A percentile compares a stretch with the other conserved stretches of the same genome.
These are phyloP conservation scores for Timema cristinae DNA, from an alignment of 2,888 invertebrate genomes.

Conservation along the genomic window DNA sequence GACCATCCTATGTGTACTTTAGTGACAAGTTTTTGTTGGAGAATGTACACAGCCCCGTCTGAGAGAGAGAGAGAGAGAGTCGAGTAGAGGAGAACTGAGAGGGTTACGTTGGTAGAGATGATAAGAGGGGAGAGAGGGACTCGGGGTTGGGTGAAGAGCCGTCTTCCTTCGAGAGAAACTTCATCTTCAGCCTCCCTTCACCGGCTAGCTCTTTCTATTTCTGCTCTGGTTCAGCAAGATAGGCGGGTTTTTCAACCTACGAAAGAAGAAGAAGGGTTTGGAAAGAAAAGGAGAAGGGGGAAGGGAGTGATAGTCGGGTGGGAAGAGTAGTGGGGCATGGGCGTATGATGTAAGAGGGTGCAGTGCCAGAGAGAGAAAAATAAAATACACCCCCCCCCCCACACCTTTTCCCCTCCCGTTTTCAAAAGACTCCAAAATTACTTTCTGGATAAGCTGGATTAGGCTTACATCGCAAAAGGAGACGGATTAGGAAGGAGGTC, in stretches of 20 bases:
- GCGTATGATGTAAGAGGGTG: not conserved
- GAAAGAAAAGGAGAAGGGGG: not conserved
- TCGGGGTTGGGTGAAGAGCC: not conserved
- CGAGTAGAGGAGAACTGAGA: not conserved
- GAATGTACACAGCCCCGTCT: not conserved
- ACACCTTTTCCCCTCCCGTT: slow-evolving; percentile 23
- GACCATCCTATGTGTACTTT: not conserved
- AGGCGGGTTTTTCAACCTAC: not conserved
- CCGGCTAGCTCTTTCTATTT: not conserved
- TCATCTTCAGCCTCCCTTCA: not conserved
- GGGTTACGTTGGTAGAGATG: not conserved
- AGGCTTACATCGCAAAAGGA: slow-evolving; percentile 31
- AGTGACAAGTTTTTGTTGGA: slow-evolving; percentile 3
- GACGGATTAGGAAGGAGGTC: slow-evolving; percentile 29
- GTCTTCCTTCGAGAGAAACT: slow-evolving; percentile 11
- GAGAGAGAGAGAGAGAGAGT: not conserved
- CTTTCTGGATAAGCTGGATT: slow-evolving; percentile 39
- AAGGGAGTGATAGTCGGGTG: no score
- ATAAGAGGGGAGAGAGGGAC: not conserved
- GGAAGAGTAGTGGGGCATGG: not conserved
- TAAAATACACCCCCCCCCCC: not conserved
- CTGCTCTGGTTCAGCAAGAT: not conserved
- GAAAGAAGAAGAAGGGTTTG: not conserved
- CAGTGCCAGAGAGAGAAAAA: no score
- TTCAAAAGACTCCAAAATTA: slow-evolving; percentile 40